Evolutionary conservation across 2,113 vertebrate species (phyloP).

Genomic region (Litocranius walleri): DNA sequence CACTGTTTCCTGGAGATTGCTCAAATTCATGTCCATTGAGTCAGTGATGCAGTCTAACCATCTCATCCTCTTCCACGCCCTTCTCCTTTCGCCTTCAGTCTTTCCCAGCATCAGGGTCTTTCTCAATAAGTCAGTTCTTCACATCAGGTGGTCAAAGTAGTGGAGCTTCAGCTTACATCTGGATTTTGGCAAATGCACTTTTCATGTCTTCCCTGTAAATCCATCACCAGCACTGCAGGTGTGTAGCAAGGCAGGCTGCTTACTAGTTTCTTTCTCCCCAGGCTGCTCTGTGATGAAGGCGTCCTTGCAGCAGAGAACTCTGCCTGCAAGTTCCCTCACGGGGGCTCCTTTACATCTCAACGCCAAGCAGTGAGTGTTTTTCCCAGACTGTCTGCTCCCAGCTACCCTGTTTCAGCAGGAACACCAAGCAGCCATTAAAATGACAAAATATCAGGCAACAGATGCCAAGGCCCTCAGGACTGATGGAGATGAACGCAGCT

Average conservation of each 20-base stretch:
- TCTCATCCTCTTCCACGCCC: not conserved
- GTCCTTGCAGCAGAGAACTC: too few species aligned
- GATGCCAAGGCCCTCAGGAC: not conserved
- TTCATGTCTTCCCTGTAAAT: not conserved
- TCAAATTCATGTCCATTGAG: not conserved
- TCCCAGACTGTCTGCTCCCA: not conserved
- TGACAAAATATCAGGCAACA: not conserved
- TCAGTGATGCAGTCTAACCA: not conserved
- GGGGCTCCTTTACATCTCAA: too few species aligned
- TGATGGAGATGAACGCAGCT: fast-evolving
- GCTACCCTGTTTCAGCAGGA: not conserved
- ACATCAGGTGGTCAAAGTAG: not conserved
- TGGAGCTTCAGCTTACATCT: not conserved
- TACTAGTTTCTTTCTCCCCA: fast-evolving
- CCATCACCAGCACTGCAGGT: fast-evolving
- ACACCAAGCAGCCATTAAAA: not conserved
- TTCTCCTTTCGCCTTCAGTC: not conserved
- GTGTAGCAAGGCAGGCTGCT: too few species aligned
- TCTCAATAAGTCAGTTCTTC: not conserved
- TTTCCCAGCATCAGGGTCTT: not conserved
- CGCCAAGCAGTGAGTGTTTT: not conserved
- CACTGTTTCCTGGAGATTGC: not conserved
- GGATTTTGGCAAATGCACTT: not conserved
- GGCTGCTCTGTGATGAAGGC: not conserved
- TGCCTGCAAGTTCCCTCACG: not conserved